Conservation (phyloP, 2,797 vertebrate species). For the Cynopterus sphinx region DNA sequence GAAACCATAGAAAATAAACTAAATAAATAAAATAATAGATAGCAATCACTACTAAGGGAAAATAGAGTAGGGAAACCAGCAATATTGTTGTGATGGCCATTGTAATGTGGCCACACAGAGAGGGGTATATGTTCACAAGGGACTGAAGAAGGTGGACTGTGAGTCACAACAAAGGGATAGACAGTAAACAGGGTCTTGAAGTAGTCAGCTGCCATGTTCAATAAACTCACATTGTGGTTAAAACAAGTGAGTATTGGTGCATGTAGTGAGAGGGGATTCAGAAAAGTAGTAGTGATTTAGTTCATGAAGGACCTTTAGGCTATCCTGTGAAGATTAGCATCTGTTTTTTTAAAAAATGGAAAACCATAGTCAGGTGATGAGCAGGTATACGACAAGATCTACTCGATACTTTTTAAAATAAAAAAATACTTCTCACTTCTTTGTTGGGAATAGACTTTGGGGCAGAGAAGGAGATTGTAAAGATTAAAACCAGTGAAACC, state of each 20-base stretch:
- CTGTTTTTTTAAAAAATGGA: neutral
- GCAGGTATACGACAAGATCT: neutral
- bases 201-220: neutral
- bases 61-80: neutral
- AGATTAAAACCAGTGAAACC: neutral
- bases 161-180: neutral
- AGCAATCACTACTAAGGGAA: neutral
- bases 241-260: neutral
- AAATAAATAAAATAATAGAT: neutral
- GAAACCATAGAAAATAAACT: neutral
- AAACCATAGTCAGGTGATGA: neutral
- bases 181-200: neutral
- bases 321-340: neutral
- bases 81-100: neutral
- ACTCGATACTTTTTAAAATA: neutral
- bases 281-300: neutral
- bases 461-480: neutral
- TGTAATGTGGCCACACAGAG: neutral
- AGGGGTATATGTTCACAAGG: neutral
- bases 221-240: neutral
- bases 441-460: neutral
- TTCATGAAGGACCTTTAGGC: neutral
- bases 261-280: neutral
- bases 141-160: neutral
- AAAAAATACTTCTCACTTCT: neutral